These are phyloP conservation scores for Tachuris rubrigastra DNA, from an alignment of 2,113 vertebrate species.

Conservation along the genomic window DNA sequence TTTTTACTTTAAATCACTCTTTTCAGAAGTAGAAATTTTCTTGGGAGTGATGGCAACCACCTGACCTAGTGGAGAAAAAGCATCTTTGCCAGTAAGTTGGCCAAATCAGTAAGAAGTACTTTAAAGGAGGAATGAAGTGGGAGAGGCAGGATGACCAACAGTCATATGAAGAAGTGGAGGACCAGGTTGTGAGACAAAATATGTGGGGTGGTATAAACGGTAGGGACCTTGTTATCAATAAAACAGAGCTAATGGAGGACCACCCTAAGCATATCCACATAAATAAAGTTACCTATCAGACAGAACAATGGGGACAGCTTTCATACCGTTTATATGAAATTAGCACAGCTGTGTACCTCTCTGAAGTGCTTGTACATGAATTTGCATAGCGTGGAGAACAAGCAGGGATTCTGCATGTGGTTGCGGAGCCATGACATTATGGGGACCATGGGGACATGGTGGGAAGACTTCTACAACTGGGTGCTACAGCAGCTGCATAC, in stretches of 20 bases:
- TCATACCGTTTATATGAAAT: not conserved
- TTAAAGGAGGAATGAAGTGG: not conserved
- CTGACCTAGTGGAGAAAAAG: not conserved
- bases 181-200: not conserved
- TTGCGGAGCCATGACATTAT: not conserved
- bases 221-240: not conserved
- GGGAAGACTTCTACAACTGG: not conserved
- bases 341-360: not conserved
- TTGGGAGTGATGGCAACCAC: not conserved
- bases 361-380: not conserved
- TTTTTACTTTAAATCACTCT: not conserved
- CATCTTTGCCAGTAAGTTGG: not conserved
- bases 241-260: not conserved
- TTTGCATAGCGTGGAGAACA: not conserved
- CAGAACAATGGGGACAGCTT: not conserved
- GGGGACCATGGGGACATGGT: not conserved
- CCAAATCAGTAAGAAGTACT: not conserved
- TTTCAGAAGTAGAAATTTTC: not conserved
- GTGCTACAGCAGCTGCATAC: not conserved
- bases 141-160: not conserved
- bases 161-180: not conserved
- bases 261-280: not conserved
- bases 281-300: not conserved
- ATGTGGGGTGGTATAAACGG: not conserved
- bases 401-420: accelerated